phyloP scores from a whole-genome alignment of 2,888 invertebrate genomes.

The Eilema depressum region DNA sequence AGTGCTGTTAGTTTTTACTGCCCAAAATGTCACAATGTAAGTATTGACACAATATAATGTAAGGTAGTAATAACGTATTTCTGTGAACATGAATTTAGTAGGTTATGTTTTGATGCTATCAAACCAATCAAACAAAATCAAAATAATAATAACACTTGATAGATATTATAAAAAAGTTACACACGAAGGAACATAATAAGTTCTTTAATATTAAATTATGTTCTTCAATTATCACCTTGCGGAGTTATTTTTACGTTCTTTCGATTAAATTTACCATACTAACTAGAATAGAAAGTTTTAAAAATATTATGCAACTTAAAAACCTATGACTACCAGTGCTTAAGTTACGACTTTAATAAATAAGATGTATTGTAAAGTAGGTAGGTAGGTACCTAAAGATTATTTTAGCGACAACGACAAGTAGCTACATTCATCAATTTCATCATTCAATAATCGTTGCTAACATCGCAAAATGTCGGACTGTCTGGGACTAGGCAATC shows the following conservation, averaged over 20 bases:
- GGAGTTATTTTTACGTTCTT: not conserved
- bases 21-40: constrained; percentile 20
- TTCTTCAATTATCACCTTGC: not conserved
- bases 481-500: not conserved
- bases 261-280: not conserved
- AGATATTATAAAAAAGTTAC: too few species aligned
- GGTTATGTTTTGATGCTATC: constrained; percentile 1
- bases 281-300: not conserved
- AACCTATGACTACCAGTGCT: not conserved
- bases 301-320: not conserved
- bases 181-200: not conserved
- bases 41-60: not conserved
- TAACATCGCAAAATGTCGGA: not conserved
- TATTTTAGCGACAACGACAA: not conserved
- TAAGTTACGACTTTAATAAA: too few species aligned
- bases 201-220: not conserved
- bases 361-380: too few species aligned
- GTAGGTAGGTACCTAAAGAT: too few species aligned
- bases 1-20: constrained; percentile 5
- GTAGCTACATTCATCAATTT: too few species aligned
- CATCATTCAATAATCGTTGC: too few species aligned
- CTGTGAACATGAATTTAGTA: not conserved
- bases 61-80: not conserved
- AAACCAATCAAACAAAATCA: not conserved
- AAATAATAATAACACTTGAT: not conserved